These are phyloP conservation scores for Heptranchias perlo DNA, from an alignment of 2,113 vertebrate genomes.

Conservation along the genomic window DNA sequence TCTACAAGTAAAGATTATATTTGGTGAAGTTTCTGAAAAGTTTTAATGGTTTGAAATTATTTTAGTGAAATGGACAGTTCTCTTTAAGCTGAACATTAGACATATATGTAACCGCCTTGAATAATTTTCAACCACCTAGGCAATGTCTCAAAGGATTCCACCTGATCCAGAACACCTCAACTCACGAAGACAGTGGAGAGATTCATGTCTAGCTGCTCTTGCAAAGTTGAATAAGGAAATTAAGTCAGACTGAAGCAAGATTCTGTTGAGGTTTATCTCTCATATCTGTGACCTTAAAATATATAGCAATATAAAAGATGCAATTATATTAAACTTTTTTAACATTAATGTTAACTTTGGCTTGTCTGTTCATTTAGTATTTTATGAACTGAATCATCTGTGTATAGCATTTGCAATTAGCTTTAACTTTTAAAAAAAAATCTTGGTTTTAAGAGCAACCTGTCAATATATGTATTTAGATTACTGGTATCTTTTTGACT, in stretches of 20 bases:
- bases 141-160: constrained; percentile 70
- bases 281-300: background rate
- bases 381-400: background rate
- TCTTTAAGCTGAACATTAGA: background rate
- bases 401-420: background rate
- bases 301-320: background rate
- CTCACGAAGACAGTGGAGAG: constrained; percentile 71
- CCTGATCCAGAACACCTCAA: constrained; percentile 64
- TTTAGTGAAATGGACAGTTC: background rate
- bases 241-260: constrained; percentile 41
- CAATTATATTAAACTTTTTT: background rate
- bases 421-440: background rate
- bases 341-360: background rate
- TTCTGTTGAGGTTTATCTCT: background rate
- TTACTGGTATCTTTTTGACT: background rate
- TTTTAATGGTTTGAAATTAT: background rate
- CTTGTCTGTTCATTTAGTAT: background rate
- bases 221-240: constrained; percentile 71
- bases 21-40: background rate
- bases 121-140: constrained; percentile 57
- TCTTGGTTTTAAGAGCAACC: background rate
- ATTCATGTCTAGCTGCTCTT: constrained; percentile 71
- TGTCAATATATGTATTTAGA: background rate
- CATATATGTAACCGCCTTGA: background rate
- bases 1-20: background rate